phyloP scores from a whole-genome alignment of 2,113 vertebrate genomes.

The Psittacara wagleri region DNA sequence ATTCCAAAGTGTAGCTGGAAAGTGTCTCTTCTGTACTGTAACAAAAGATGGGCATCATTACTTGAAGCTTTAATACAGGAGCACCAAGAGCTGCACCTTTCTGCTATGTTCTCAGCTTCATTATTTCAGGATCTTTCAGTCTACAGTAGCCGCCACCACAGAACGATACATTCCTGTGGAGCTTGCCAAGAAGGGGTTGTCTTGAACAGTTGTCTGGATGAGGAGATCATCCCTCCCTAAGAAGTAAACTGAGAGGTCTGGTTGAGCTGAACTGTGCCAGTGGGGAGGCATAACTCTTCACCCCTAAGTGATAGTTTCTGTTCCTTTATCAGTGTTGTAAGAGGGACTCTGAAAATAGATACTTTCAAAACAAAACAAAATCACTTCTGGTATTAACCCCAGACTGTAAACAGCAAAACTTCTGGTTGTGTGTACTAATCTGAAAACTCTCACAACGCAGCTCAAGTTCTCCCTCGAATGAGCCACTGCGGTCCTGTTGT shows the following conservation, averaged over 20 bases:
- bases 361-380: constrained; percentile 26
- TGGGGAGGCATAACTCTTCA: constrained; percentile 20
- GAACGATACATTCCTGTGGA: neutral
- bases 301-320: constrained; percentile 31
- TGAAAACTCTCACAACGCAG: neutral
- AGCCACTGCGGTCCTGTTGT: accelerated
- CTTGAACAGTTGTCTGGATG: neutral
- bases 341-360: constrained; percentile 31
- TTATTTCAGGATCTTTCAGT: neutral
- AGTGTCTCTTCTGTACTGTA: neutral
- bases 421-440: neutral
- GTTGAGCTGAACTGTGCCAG: accelerated
- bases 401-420: neutral
- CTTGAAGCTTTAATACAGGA: neutral
- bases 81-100: neutral
- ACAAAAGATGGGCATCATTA: neutral
- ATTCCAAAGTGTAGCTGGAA: neutral
- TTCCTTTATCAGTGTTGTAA: constrained; percentile 27
- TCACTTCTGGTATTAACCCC: constrained; percentile 7
- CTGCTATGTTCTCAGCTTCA: neutral
- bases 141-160: neutral
- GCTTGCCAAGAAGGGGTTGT: neutral
- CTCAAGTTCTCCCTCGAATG: neutral
- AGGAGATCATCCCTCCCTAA: neutral
- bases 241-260: neutral